These are phyloP conservation scores for Argyrosomus japonicus DNA, from an alignment of 2,113 vertebrate species.

Conservation along the genomic window DNA sequence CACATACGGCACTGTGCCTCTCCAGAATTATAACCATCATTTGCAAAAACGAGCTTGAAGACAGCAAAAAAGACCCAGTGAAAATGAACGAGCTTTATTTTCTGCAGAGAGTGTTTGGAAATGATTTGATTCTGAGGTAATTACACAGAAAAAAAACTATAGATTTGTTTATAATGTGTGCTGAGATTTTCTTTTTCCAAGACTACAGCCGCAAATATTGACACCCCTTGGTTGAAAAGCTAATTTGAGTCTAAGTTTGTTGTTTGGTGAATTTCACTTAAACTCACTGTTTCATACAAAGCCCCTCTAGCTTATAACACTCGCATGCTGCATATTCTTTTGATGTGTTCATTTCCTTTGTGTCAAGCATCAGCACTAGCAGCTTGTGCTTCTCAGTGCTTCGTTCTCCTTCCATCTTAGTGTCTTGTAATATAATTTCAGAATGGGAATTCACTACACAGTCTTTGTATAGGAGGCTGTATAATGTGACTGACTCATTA, in stretches of 20 bases:
- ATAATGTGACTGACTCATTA: conserved; percentile 26
- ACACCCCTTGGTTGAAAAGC: conserved; percentile 23
- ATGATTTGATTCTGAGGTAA: conserved; percentile 44
- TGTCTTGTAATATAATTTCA: conserved; percentile 35
- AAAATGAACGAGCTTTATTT: conserved; percentile 22
- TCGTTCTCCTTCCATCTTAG: conserved; percentile 25
- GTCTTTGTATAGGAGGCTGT: conserved; percentile 16
- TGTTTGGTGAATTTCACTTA: conserved; percentile 49
- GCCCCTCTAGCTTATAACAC: conserved; percentile 25
- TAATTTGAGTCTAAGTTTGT: conserved; percentile 32
- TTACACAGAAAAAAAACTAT: conserved; percentile 35
- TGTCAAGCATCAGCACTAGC: conserved; percentile 29
- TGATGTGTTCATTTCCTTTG: conserved; percentile 65
- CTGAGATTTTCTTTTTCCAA: no score
- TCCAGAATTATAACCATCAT: conserved; percentile 49
- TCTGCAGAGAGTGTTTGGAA: conserved; percentile 22
- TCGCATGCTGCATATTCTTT: conserved; percentile 46
- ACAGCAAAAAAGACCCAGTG: conserved; percentile 22
- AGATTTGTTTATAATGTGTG: conserved; percentile 5
- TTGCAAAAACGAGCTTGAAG: conserved; percentile 54
- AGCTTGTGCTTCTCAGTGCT: conserved; percentile 7
- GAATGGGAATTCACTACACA: conserved; percentile 29
- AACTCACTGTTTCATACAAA: conserved; percentile 34
- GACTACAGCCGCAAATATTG: conserved; percentile 9
- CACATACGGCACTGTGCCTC: conserved; percentile 38